Evolutionary conservation across 2,888 invertebrate genomes (phyloP).

Genomic region (Xanthorhoe designata): DNA sequence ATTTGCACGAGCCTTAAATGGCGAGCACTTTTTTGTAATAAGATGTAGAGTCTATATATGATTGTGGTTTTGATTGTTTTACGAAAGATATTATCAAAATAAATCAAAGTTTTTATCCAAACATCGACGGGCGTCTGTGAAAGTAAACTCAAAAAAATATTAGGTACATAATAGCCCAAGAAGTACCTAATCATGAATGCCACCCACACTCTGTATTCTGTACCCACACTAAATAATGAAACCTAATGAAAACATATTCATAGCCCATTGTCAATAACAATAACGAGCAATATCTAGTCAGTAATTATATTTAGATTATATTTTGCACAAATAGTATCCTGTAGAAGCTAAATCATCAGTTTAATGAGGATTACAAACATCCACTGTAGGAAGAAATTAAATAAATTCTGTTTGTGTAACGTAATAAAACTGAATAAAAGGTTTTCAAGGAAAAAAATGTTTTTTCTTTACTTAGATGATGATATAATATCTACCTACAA

Average conservation of each 20-base stretch:
- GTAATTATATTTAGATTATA: background rate
- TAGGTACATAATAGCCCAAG: background rate
- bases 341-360: background rate
- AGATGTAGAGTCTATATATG: background rate
- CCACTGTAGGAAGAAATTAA: background rate
- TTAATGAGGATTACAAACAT: background rate
- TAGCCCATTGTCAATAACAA: background rate
- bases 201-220: too few relatives aligned
- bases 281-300: background rate
- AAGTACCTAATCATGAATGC: background rate
- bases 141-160: background rate
- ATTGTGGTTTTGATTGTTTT: background rate
- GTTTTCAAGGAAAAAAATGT: background rate
- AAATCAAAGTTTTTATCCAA: background rate
- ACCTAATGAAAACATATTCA: background rate
- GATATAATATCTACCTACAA: background rate
- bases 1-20: background rate
- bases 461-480: background rate
- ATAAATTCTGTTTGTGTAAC: background rate
- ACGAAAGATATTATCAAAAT: background rate
- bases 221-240: background rate
- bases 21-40: background rate
- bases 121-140: background rate
- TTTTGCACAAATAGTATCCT: background rate
- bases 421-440: background rate